Evolutionary conservation across 2,797 vertebrate genomes (phyloP).

Genomic region (Podarcis siculus): DNA sequence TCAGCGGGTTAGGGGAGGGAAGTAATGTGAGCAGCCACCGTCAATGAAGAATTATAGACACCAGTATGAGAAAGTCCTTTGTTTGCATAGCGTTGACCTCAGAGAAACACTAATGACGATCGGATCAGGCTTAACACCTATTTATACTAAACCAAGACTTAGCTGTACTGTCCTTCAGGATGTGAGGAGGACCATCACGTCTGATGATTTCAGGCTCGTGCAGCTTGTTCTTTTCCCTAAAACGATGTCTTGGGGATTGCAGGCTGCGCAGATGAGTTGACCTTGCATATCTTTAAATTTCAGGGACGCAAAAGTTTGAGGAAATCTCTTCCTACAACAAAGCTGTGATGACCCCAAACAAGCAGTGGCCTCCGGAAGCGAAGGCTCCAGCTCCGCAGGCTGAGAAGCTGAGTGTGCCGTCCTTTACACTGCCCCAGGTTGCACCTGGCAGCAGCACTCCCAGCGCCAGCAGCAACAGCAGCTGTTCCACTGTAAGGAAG

Average conservation of each 20-base stretch:
- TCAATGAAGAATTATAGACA: background rate
- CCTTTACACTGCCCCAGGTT: slow-evolving; percentile 85
- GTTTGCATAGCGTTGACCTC: background rate
- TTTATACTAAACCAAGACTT: slow-evolving; percentile 52
- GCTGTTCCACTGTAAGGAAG: slow-evolving; percentile 90
- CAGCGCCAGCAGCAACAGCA: slow-evolving; percentile 87
- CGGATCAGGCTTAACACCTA: slow-evolving; percentile 52
- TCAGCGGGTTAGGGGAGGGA: no score
- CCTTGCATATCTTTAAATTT: slow-evolving; percentile 42
- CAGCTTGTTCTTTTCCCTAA: slow-evolving; percentile 44
- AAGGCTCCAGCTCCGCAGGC: slow-evolving; percentile 70
- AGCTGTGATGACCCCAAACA: slow-evolving; percentile 76
- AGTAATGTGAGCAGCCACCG: background rate
- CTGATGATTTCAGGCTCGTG: background rate
- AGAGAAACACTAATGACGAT: slow-evolving; percentile 52
- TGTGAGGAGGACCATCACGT: background rate
- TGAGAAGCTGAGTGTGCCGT: slow-evolving; percentile 73
- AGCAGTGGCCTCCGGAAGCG: slow-evolving; percentile 81
- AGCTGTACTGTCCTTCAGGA: slow-evolving; percentile 35
- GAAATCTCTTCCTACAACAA: slow-evolving; percentile 80
- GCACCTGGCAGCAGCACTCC: slow-evolving; percentile 86
- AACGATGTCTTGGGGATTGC: slow-evolving; percentile 41
- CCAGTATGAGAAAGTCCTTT: background rate
- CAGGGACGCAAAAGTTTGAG: slow-evolving; percentile 83
- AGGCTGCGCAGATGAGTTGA: slow-evolving; percentile 42